phyloP scores from a whole-genome alignment of 2,888 invertebrate genomes.

The Cheilosia vernalis region DNA sequence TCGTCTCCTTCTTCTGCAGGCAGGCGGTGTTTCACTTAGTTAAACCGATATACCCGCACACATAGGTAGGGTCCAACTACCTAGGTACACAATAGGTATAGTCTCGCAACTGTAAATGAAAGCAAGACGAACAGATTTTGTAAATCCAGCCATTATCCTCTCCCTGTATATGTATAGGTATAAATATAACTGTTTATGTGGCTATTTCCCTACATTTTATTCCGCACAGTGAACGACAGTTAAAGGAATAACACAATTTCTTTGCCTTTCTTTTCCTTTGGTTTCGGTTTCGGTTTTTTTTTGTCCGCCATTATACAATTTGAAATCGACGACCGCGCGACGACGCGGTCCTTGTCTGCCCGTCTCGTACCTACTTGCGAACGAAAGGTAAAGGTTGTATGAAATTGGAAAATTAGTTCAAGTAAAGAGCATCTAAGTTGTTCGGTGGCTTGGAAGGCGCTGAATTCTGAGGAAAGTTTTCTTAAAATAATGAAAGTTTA shows the following conservation, averaged over 20 bases:
- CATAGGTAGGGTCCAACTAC: background rate
- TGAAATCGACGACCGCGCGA: constrained; percentile 17
- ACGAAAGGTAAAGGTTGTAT: constrained; percentile 53
- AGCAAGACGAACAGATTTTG: constrained; percentile 66
- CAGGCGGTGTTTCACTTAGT: constrained; percentile 41
- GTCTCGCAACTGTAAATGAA: constrained; percentile 33
- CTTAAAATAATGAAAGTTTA: constrained; percentile 72
- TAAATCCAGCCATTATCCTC: constrained; percentile 25
- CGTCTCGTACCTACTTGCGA: constrained; percentile 10
- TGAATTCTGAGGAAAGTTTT: constrained; percentile 59
- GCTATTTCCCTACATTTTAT: constrained; percentile 55
- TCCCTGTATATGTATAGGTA: background rate
- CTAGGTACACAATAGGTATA: background rate
- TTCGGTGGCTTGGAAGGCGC: constrained; percentile 44
- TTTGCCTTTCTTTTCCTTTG: background rate
- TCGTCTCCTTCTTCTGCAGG: constrained; percentile 22
- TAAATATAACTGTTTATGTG: constrained; percentile 68
- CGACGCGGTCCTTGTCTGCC: constrained; percentile 40
- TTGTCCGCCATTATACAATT: constrained; percentile 30
- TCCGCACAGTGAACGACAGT: constrained; percentile 61
- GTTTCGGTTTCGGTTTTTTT: background rate
- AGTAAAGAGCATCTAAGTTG: constrained; percentile 65
- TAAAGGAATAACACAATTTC: constrained; percentile 42
- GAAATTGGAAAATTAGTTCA: constrained; percentile 68
- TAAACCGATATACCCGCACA: constrained; percentile 51